Conservation (phyloP, 2,888 invertebrate genomes). For the Drosophila picticornis region DNA sequence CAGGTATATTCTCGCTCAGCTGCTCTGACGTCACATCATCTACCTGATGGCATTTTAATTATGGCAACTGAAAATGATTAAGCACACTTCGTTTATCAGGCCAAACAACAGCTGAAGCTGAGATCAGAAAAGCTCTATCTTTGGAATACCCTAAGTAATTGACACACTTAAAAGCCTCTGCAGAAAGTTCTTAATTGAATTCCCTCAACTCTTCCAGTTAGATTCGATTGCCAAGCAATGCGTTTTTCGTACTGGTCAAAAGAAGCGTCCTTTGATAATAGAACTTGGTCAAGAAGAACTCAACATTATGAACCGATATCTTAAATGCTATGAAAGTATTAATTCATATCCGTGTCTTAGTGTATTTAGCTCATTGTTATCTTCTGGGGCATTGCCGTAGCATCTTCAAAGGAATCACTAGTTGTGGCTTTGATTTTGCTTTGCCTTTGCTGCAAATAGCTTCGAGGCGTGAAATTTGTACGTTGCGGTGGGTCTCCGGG, state of each 20-base stretch:
- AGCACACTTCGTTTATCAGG: conserved; percentile 56
- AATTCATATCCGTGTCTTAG: neutral
- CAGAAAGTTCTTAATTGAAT: neutral
- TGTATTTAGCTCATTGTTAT: neutral
- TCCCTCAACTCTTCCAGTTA: neutral
- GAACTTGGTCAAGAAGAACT: neutral
- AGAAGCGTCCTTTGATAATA: no score
- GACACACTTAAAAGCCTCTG: no score
- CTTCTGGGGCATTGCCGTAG: neutral
- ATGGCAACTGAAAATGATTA: conserved; percentile 49
- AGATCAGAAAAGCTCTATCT: neutral
- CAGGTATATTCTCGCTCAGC: conserved; percentile 50
- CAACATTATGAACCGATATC: neutral
- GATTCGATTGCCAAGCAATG: neutral
- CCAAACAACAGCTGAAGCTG: conserved; percentile 36
- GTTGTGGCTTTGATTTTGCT: conserved; percentile 1
- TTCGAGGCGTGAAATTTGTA: conserved; percentile 82
- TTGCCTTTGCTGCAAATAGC: conserved; percentile 75
- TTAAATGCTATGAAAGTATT: neutral
- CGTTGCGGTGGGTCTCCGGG: conserved; percentile 41
- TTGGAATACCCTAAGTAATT: neutral
- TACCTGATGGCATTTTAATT: conserved; percentile 84
- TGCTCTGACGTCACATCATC: conserved; percentile 51
- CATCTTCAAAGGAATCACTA: neutral
- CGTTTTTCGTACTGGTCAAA: neutral